These are phyloP conservation scores for Ophion obscuratus DNA, from an alignment of 2,888 invertebrate species.

Conservation along the genomic window DNA sequence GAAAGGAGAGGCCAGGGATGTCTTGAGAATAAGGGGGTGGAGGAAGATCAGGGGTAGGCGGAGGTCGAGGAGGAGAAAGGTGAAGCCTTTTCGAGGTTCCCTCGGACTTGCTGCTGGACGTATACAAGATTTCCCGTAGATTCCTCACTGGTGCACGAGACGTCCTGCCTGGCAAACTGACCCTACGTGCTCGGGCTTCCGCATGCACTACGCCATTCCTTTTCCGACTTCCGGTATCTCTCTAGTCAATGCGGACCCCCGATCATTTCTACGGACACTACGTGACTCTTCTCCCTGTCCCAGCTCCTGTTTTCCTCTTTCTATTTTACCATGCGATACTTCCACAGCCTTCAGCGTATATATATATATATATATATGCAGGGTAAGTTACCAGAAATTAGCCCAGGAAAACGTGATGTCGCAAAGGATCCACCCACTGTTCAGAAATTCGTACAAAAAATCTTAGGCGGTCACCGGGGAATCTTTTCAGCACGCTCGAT, in stretches of 20 bases:
- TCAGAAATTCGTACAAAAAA: no score
- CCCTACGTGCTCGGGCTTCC: slow-evolving; percentile 79
- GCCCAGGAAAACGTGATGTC: no score
- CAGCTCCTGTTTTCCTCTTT: slow-evolving; percentile 1
- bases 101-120: slow-evolving; percentile 73
- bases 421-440: no score
- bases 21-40: slow-evolving; percentile 37
- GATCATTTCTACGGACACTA: slow-evolving; percentile 70
- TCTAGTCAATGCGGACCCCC: slow-evolving; percentile 71
- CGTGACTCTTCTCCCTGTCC: slow-evolving; percentile 51
- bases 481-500: no score
- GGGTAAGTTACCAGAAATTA: no score
- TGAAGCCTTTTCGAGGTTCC: slow-evolving; percentile 52
- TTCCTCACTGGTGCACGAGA: slow-evolving; percentile 77
- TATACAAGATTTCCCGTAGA: slow-evolving; percentile 77
- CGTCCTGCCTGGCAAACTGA: slow-evolving; percentile 78
- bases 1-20: slow-evolving; percentile 46
- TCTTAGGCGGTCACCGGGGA: no score
- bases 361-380: background rate
- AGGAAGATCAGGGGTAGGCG: background rate
- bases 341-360: slow-evolving; percentile 2
- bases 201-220: slow-evolving; percentile 73
- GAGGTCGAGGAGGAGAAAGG: slow-evolving; percentile 13
- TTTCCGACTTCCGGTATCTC: slow-evolving; percentile 73
- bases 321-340: slow-evolving; percentile 11